Conservation (phyloP, 2,888 invertebrate genomes). For the Caenorhabditis imperialis region DNA sequence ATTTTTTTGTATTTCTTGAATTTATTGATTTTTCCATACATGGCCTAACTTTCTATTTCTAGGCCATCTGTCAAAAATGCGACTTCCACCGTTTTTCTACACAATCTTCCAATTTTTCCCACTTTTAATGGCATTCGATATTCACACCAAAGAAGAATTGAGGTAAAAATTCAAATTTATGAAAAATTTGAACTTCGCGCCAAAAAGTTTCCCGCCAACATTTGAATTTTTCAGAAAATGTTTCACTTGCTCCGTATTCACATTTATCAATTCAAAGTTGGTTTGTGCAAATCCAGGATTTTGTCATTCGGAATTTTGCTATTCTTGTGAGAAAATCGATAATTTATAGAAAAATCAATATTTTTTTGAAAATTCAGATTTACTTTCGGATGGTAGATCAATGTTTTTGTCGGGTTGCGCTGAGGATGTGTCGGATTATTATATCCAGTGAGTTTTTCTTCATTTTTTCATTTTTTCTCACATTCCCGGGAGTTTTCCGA, state of each 20-base stretch:
- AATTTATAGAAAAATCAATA: neutral
- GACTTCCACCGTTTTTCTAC: conserved; percentile 17
- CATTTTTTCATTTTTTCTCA: too few species aligned
- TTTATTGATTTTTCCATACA: neutral
- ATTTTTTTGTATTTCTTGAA: conserved; percentile 3
- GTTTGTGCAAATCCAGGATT: conserved; percentile 59
- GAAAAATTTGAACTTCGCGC: neutral
- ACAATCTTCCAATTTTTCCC: conserved; percentile 22
- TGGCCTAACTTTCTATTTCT: neutral
- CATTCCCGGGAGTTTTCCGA: too few species aligned
- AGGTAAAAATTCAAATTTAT: conserved; percentile 26
- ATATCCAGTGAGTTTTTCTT: conserved; percentile 31
- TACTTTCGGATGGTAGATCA: conserved; percentile 54
- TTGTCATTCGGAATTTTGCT: conserved; percentile 56
- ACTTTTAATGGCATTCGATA: conserved; percentile 31
- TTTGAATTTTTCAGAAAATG: conserved; percentile 55
- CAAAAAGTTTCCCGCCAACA: neutral
- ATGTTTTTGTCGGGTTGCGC: conserved; percentile 60
- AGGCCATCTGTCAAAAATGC: conserved; percentile 12
- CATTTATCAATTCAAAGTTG: conserved; percentile 57
- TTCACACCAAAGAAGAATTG: conserved; percentile 42
- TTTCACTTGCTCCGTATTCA: conserved; percentile 61
- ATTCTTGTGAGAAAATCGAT: conserved; percentile 55
- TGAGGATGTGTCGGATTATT: conserved; percentile 56
- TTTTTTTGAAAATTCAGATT: conserved; percentile 36